phyloP scores from a whole-genome alignment of 2,113 vertebrate genomes.

The Bos javanicus region DNA sequence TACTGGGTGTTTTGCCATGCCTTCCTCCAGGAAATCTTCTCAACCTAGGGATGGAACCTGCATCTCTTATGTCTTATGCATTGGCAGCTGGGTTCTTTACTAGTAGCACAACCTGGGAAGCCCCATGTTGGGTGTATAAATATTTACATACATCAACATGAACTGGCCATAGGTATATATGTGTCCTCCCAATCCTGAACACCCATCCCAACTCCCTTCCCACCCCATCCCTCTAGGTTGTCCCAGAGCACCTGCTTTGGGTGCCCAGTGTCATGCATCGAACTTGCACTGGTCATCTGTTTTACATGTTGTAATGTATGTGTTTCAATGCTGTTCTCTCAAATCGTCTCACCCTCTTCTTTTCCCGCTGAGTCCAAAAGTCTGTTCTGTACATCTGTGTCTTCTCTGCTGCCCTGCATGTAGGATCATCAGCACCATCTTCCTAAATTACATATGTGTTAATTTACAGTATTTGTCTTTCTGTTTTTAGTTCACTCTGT shows the following conservation, averaged over 20 bases:
- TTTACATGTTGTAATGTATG: not conserved
- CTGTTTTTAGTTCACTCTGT: not conserved
- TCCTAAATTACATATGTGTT: not conserved
- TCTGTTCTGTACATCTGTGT: not conserved
- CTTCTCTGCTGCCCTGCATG: not conserved
- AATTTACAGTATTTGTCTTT: not conserved
- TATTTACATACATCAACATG: not conserved
- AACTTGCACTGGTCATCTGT: not conserved
- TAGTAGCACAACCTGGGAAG: not conserved
- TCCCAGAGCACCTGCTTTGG: not conserved
- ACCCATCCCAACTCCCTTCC: not conserved
- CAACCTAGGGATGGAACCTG: not conserved
- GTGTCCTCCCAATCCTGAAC: not conserved
- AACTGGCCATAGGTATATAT: not conserved
- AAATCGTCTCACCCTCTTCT: not conserved
- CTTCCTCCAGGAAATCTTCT: not conserved
- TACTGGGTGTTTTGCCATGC: not conserved
- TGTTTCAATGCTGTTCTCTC: not conserved
- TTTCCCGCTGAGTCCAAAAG: not conserved
- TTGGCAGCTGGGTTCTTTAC: not conserved
- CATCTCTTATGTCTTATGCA: not conserved
- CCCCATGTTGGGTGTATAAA: not conserved
- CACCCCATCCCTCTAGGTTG: not conserved
- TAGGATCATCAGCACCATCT: not conserved
- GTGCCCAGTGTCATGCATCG: not conserved